Evolutionary conservation across 2,888 invertebrate genomes (phyloP), one percentile per base, ranked within the genome.

Genomic region (Netelia fuscicornis): DNA sequence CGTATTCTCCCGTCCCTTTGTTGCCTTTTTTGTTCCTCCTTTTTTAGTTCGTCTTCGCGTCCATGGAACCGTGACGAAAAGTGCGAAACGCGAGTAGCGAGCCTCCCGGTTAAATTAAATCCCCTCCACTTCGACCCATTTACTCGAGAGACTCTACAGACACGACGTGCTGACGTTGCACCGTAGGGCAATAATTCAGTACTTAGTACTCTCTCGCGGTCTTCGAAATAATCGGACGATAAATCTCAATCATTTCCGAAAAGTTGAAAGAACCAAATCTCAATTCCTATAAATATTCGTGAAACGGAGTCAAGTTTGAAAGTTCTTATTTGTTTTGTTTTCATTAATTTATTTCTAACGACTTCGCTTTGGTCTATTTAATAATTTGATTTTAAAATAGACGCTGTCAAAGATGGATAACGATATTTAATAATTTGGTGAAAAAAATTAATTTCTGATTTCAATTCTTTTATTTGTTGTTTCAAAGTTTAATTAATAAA

Each of bases 201-300:
- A 70, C 37, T 37, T 37, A 37, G 58, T 44, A 44, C 25, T 62
- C n/a, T 62, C n/a, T 1, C 6, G 23, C 54, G 20, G 20, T 23
- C 17, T 17, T 67, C 42, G 44, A 54, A 67, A 72, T 56, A 44
- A 71, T 48, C 75, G n/a, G 9, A 67, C 48, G 30, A 70, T 82
- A 75, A 85, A 82, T 85, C 85, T 65, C 81, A 78, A 84, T 78
- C 9, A 64, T 58, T 82, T 65, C 64, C 64, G 37, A 75, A 78
- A 78, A 70, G 54, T 68, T 58, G n/a, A n/a, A 37, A 8, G 37
- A 37, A 37, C 6, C 37, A 44, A 81, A 81, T 71, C 80, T 58
- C 37, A 1, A 11, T 76, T 81, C 70, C 76, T 48, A 48, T 67
- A 71, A 78, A 80, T 64, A 77, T 65, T 56, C 74, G 25, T 10